Evolutionary conservation across 2,888 invertebrate species (phyloP), one percentile per base, ranked within the genome.

Genomic region (Sinohyriopsis cumingii): DNA sequence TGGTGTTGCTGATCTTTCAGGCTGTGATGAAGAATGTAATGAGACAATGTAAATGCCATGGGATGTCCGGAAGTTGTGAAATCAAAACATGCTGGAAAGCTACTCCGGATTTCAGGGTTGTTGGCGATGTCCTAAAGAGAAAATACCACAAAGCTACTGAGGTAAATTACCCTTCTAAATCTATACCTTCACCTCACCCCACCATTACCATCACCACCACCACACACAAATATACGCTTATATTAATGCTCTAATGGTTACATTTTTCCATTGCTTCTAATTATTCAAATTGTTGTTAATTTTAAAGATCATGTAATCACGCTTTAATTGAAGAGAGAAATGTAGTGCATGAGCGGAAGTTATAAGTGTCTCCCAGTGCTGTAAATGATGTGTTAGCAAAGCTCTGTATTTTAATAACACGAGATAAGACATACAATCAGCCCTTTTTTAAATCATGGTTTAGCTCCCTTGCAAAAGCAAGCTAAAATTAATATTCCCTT

Each of bases 51-150:
- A 98, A 98, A 90, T 98, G 98, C 89, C 97, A 98, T 87, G 98
- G 97, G 0, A 96, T 98, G 73, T 97, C 96, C 0, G 97, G 97
- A 19, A 97, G 97, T 57, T 98, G 97, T 91, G 96, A 96, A 85
- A 93, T 97, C 84, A 95, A 97, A 88, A 98, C 98, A 1, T 98
- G 98, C 90, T 98, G 97, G 97, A 96, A 97, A 88, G 96, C 97
- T 87, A 92, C 97, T 71, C 94, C 96, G n/a, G 93, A 95, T 67
- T 96, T 97, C 91, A 92, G 96, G 86, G 95, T 96, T 91, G 94
- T 97, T 75, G 97, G 97, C 69, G 95, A 96, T 89, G 94, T 94
- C 87, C 92, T 98, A 33, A 93, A 94, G 82, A 95, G 95, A 86
- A 96, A 96, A 89, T 98, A 96, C 89, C 95, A 96, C 86, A 94